A percentile compares a stretch with the other conserved stretches of the same genome.
Conservation (phyloP, 2,113 vertebrate genomes). For the Fregata magnificens region DNA sequence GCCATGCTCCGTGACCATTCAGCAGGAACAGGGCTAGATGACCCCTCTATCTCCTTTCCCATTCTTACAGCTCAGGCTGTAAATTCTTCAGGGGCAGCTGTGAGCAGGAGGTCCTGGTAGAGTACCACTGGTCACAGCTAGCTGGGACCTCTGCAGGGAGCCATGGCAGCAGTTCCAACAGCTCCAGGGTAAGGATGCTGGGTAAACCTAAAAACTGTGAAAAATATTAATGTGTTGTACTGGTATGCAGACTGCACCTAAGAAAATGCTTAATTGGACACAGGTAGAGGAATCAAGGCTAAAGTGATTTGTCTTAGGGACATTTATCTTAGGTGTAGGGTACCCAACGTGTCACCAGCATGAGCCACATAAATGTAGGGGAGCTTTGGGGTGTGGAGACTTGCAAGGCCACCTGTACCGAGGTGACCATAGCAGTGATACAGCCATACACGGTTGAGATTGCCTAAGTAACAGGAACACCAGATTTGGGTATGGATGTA, state of each 20-base stretch:
- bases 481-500: not conserved
- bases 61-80: not conserved
- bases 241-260: not conserved
- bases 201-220: not conserved
- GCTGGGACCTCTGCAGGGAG: not conserved
- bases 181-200: not conserved
- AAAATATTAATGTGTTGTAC: not conserved
- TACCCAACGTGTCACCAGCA: not conserved
- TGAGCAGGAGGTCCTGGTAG: not conserved
- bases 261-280: not conserved
- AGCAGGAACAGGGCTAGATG: not conserved
- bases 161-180: not conserved
- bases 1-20: not conserved
- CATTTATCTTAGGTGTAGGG: not conserved
- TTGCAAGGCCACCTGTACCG: not conserved
- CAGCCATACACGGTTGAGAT: not conserved
- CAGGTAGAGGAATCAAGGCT: not conserved
- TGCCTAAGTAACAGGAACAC: not conserved
- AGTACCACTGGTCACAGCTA: not conserved
- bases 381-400: not conserved
- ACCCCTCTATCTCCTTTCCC: not conserved
- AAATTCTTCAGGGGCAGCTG: conserved; percentile 25
- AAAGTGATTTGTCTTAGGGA: not conserved
- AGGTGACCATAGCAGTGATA: not conserved
- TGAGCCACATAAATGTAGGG: rapidly evolving